A percentile compares a stretch with the other conserved stretches of the same genome.
Conservation (phyloP, 1,140 invertebrate genomes). For the Bombus polaris region DNA sequence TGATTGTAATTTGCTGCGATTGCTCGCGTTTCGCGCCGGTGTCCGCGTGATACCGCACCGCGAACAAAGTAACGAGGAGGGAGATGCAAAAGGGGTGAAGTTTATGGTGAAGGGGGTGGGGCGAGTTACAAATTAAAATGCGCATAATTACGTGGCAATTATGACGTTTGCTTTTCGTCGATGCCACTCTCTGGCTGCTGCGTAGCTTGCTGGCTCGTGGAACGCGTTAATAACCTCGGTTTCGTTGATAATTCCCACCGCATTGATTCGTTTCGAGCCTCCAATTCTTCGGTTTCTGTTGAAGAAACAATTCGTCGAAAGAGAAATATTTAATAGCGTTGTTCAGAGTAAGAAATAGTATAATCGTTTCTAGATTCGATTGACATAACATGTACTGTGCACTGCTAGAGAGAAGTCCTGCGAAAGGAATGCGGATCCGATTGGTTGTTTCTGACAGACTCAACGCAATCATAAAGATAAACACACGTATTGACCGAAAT, state of each 20-base stretch:
- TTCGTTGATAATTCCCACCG: constrained; percentile 31
- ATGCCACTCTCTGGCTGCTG: not conserved
- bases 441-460: too few relatives aligned
- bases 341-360: too few relatives aligned
- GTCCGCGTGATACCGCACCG: not conserved
- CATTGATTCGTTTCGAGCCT: constrained; percentile 9
- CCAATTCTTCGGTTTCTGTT: not conserved
- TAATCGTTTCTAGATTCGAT: too few relatives aligned
- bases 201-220: constrained; percentile 16
- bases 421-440: too few relatives aligned
- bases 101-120: not conserved
- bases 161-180: constrained; percentile 70
- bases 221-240: constrained; percentile 39
- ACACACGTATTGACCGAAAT: too few relatives aligned
- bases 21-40: constrained; percentile 26
- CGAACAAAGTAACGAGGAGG: constrained; percentile 25
- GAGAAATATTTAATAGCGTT: not conserved
- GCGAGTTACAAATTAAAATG: constrained; percentile 69
- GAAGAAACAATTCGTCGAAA: not conserved
- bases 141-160: constrained; percentile 74
- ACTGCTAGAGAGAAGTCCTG: too few relatives aligned
- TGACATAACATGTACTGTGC: too few relatives aligned
- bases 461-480: too few relatives aligned
- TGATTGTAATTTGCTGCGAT: constrained; percentile 71
- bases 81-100: not conserved